Evolutionary conservation across 2,797 vertebrate species (phyloP).

Genomic region (Poeciliopsis turneri): DNA sequence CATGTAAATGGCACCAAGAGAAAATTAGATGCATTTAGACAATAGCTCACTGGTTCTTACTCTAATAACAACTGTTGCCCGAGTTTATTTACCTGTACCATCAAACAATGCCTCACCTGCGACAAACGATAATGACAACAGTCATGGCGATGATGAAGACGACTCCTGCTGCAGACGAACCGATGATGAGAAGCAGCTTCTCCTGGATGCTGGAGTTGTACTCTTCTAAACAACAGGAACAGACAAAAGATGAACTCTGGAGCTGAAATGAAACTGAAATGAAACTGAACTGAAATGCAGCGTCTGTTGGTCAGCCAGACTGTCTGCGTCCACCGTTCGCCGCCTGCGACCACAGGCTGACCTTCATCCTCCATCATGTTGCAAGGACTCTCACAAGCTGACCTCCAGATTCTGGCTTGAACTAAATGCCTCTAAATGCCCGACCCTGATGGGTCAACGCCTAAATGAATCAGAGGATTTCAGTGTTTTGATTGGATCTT

Average conservation of each 20-base stretch:
- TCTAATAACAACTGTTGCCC: not conserved
- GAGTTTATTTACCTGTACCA: not conserved
- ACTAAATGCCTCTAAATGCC: not conserved
- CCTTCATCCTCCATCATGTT: not conserved
- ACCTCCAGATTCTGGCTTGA: not conserved
- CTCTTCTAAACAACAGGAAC: constrained; percentile 80
- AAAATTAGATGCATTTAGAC: not conserved
- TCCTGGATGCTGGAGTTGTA: constrained; percentile 94
- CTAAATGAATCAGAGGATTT: not conserved
- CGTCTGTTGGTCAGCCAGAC: too few species aligned
- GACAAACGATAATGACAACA: constrained; percentile 90
- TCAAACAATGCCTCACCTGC: constrained; percentile 81
- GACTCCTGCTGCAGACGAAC: constrained; percentile 89
- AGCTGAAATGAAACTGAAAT: not conserved
- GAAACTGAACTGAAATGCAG: not conserved
- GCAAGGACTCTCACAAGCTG: not conserved
- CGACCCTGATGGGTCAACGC: not conserved
- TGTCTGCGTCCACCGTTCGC: too few species aligned
- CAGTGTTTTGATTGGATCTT: not conserved
- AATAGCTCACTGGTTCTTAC: not conserved
- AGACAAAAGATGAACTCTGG: not conserved
- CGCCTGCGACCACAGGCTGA: too few species aligned
- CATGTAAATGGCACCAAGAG: not conserved
- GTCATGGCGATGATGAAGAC: constrained; percentile 93
- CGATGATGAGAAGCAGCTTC: constrained; percentile 94